Evolutionary conservation across 1,140 invertebrate species (phyloP), one percentile per base, ranked within the genome.

Genomic region (Odontomachus brunneus): DNA sequence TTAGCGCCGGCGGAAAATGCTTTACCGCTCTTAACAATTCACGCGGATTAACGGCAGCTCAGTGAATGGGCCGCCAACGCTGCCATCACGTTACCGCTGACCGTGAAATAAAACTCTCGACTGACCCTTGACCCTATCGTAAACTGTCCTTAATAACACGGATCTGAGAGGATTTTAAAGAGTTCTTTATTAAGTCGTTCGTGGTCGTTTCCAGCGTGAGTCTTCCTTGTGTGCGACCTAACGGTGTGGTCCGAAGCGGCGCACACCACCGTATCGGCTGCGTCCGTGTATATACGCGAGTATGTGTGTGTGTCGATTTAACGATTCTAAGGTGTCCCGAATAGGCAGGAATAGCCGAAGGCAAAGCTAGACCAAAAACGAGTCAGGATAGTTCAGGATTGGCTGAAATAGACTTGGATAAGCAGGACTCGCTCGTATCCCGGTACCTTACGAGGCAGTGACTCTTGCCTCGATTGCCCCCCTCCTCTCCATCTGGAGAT

Each of bases 251-350:
- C 19, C 38, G 66, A 38, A 9, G 3, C 72, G 22, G n/a, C 22
- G 22, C 53, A 72, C 22, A 3, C 3, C 17, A 7, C 33, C 19
- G 15, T 19, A 7, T 51, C 19, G 15, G 5, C 9, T 51, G 29
- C 14, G 48, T 15, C 1, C 2, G 14, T 76, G 9, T 44, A 11
- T 44, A 7, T 5, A 11, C 9, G 38, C 9, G 9, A 4, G 38
- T 44, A 7, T 44, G 38, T 44, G 9, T 7, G 66, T 65, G 63
- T 83, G 57, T 53, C 51, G 33, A 83, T 86, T 87, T 86, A 87
- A 85, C 57, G 72, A 83, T 67, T 73, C 11, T 11, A 26, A 51
- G 62, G 51, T 72, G n/a, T 57, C 38, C 17, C 59, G 44, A 17
- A 9, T 49, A 55, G 55, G 17, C 29, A 38, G 57, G 17, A 49